Conservation (phyloP, 2,113 vertebrate species). For the Etheostoma spectabile region DNA sequence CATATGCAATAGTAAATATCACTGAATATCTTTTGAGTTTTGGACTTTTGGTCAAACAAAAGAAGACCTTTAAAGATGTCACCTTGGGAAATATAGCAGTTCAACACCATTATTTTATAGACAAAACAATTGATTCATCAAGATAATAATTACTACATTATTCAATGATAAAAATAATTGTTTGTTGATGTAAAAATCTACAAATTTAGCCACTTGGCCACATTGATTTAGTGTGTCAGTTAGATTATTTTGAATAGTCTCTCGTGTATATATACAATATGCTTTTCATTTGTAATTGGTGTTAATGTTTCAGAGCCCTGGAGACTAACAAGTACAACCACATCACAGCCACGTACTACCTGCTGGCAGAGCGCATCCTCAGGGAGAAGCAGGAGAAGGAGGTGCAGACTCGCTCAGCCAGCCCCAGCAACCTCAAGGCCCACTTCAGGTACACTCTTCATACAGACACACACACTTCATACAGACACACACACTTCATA, state of each 20-base stretch:
- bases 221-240: no score
- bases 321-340: conserved; percentile 99
- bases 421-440: conserved; percentile 97
- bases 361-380: conserved; percentile 95
- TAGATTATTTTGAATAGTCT: not conserved
- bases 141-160: not conserved
- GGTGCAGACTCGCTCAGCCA: conserved; percentile 93
- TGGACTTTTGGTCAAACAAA: no score
- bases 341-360: conserved; percentile 98
- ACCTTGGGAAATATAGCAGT: not conserved
- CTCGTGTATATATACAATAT: not conserved
- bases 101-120: not conserved
- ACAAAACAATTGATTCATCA: not conserved
- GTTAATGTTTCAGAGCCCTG: conserved; percentile 87
- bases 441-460: conserved; percentile 94
- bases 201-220: no score
- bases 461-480: no score
- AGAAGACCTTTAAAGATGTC: not conserved
- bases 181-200: not conserved
- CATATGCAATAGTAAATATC: no score
- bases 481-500: no score
- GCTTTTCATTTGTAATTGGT: not conserved
- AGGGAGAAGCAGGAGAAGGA: conserved; percentile 98
- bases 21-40: not conserved
- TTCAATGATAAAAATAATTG: not conserved